Conservation (phyloP, 2,113 vertebrate genomes). For the Pimephales promelas region DNA sequence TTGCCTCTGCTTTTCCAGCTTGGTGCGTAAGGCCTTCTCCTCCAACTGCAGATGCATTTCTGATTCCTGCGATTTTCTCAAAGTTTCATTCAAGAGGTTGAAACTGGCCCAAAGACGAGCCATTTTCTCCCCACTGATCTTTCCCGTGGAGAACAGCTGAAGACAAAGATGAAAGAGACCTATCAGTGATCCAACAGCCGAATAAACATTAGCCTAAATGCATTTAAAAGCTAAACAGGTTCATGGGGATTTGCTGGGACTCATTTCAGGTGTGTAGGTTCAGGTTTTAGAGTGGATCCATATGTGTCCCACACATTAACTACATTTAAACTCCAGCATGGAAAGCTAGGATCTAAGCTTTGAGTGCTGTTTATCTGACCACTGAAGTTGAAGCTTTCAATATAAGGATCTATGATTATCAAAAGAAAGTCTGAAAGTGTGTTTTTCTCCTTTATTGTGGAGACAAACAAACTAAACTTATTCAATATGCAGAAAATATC, state of each 20-base stretch:
- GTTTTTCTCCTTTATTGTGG: not conserved
- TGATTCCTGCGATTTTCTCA: conserved; percentile 84
- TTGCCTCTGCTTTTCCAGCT: conserved; percentile 76
- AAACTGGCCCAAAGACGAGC: conserved; percentile 83
- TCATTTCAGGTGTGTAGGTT: not conserved
- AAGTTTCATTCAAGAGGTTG: conserved; percentile 75
- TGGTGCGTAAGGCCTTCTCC: conserved; percentile 72
- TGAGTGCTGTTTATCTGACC: conserved; percentile 49
- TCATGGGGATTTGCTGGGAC: not conserved
- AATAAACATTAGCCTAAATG: not conserved
- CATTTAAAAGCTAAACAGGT: not conserved
- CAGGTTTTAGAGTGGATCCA: conserved; percentile 24
- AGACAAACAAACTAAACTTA: conserved; percentile 3
- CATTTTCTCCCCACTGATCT: conserved; percentile 77
- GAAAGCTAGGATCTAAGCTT: not conserved
- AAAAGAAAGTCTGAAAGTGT: conserved; percentile 29
- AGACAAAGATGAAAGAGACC: conserved; percentile 43
- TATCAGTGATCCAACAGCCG: not conserved
- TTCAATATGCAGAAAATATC: not conserved
- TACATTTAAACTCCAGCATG: conserved; percentile 23
- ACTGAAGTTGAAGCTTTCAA: conserved; percentile 28
- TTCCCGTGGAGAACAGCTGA: conserved; percentile 81
- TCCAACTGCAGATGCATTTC: conserved; percentile 82
- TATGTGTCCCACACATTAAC: not conserved
- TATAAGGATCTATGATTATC: conserved; percentile 15